phyloP scores from a whole-genome alignment of 2,797 vertebrate genomes.

The Paedocypris micromegethes region DNA sequence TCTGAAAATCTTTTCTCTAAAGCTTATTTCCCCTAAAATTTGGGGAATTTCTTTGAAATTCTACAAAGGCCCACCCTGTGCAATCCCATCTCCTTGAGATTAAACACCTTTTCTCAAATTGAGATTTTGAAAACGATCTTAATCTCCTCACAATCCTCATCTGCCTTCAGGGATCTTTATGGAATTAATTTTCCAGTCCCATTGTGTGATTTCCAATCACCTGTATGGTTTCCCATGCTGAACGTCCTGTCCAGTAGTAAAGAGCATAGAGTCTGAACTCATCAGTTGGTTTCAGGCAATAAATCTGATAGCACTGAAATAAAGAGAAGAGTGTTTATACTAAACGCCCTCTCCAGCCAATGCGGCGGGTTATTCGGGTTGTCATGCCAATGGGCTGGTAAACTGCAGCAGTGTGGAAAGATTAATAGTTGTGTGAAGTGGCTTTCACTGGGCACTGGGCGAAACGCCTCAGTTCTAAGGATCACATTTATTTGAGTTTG shows the following conservation, averaged over 20 bases:
- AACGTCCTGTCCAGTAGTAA: constrained; percentile 2
- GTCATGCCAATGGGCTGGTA: constrained; percentile 27
- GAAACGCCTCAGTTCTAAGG: constrained; percentile 28
- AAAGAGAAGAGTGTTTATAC: constrained; percentile 18
- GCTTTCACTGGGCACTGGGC: constrained; percentile 22
- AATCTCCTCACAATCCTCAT: no score
- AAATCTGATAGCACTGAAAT: constrained; percentile 18
- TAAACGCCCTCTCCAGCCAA: constrained; percentile 18
- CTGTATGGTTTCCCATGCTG: no score
- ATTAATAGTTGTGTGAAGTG: constrained; percentile 31
- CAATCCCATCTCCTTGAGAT: no score
- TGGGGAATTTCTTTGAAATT: no score
- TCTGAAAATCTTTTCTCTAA: no score
- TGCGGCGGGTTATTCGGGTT: constrained; percentile 16
- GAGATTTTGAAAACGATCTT: no score
- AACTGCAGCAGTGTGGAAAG: constrained; percentile 35
- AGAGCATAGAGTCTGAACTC: neutral
- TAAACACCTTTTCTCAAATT: no score
- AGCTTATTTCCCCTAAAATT: no score
- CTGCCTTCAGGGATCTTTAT: no score
- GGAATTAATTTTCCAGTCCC: no score
- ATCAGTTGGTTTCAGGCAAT: constrained; percentile 14
- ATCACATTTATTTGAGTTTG: neutral
- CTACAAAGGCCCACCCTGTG: no score
- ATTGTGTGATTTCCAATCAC: no score